Evolutionary conservation across 2,797 vertebrate species (phyloP).

Genomic region (Poliocrania exsul): DNA sequence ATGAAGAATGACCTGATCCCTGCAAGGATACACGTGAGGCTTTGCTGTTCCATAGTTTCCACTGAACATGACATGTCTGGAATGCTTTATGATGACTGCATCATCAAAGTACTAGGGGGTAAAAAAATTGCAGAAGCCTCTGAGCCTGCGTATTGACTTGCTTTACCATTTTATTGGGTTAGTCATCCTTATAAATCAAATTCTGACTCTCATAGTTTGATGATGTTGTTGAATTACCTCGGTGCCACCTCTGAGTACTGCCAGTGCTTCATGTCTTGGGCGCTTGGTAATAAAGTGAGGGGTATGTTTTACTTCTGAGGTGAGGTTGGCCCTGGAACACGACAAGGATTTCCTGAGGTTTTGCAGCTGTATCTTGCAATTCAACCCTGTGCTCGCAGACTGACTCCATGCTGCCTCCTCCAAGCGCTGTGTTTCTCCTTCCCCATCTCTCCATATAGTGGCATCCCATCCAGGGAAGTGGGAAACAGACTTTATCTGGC

Average conservation of each 20-base stretch:
- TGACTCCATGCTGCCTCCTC: fast-evolving
- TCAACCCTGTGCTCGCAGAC: neutral
- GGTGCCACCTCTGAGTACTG: constrained; percentile 42
- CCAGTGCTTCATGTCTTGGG: neutral
- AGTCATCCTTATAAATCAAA: constrained; percentile 77
- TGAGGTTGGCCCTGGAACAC: constrained; percentile 1
- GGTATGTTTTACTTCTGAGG: constrained; percentile 7
- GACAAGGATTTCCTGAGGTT: constrained; percentile 40
- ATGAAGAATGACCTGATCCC: constrained; percentile 72
- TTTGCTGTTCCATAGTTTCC: constrained; percentile 69
- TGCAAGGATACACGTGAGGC: constrained; percentile 53
- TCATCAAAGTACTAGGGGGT: constrained; percentile 64
- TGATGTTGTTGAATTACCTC: constrained; percentile 57
- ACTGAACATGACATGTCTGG: constrained; percentile 64
- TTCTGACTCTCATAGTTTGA: constrained; percentile 32
- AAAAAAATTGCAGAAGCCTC: constrained; percentile 46
- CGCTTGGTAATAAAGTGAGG: neutral
- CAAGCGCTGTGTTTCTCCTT: neutral
- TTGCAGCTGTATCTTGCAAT: neutral
- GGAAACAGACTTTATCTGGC: neutral
- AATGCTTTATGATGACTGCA: constrained; percentile 61
- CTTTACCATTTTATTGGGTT: constrained; percentile 74
- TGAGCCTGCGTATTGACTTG: constrained; percentile 76
- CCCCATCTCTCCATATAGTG: neutral
- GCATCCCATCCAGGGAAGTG: neutral